phyloP scores from a whole-genome alignment of 37 sponge, comb jelly and placozoan genomes.

The Eunapius fragilis region DNA sequence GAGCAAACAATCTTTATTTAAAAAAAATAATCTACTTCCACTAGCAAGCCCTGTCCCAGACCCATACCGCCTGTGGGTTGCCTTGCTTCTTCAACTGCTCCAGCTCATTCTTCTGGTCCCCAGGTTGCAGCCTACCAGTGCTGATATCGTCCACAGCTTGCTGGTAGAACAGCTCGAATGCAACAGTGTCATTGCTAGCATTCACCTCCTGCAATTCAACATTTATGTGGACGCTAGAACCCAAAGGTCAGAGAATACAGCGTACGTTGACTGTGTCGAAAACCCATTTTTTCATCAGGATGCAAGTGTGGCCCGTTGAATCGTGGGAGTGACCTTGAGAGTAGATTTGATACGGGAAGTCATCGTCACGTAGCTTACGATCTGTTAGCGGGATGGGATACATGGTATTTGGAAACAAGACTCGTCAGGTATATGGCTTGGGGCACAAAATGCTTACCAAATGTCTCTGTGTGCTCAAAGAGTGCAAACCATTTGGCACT shows the following conservation, averaged over 20 bases:
- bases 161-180: slow-evolving; percentile 63
- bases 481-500: slow-evolving; percentile 13
- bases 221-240: neutral
- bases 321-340: slow-evolving; percentile 28
- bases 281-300: slow-evolving; percentile 81
- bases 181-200: slow-evolving; percentile 30
- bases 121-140: slow-evolving; percentile 37
- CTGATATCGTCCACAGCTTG: slow-evolving; percentile 76
- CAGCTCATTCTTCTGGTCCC: slow-evolving; percentile 29
- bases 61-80: slow-evolving; percentile 49
- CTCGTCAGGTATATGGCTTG: neutral
- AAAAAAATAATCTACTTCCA: too few species aligned
- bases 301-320: slow-evolving; percentile 11
- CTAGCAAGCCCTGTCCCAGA: neutral
- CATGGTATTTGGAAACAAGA: neutral
- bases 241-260: neutral
- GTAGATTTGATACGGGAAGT: slow-evolving; percentile 83
- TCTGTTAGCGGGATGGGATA: slow-evolving; percentile 22
- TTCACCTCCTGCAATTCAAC: slow-evolving; percentile 33
- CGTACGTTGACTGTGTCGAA: slow-evolving; percentile 54
- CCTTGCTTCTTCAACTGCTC: slow-evolving; percentile 22
- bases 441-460: neutral
- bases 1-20: too few species aligned
- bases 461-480: neutral
- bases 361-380: slow-evolving; percentile 71